These are phyloP conservation scores for Phyllopteryx taeniolatus DNA, from an alignment of 2,113 vertebrate genomes.

Conservation along the genomic window DNA sequence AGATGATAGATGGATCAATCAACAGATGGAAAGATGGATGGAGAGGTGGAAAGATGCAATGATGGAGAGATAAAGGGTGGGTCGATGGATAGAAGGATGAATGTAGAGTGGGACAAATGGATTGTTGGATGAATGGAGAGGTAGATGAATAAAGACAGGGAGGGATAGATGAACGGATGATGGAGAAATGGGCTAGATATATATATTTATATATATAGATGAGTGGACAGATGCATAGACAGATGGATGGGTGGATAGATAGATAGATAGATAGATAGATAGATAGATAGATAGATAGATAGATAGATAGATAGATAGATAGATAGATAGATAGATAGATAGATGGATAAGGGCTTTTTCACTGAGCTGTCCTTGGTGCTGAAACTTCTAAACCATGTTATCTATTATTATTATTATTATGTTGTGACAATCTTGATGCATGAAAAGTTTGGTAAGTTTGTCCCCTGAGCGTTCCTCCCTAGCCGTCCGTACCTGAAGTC, in stretches of 20 bases:
- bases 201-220: background rate
- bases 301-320: background rate
- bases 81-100: no score
- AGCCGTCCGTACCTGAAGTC: conserved; percentile 84
- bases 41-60: no score
- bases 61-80: no score
- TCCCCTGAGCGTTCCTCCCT: background rate
- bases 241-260: background rate
- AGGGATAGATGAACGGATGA: no score
- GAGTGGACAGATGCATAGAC: background rate
- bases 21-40: background rate
- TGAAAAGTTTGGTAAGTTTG: background rate
- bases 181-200: no score
- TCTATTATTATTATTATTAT: background rate
- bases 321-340: background rate
- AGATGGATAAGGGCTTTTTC: background rate
- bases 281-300: no score
- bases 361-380: conserved; percentile 62
- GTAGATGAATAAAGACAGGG: no score
- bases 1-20: background rate
- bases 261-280: no score
- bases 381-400: conserved; percentile 21
- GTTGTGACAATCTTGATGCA: background rate
- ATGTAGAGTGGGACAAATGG: no score
- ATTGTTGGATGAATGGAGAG: no score